A percentile compares a stretch with the other conserved stretches of the same genome.
Evolutionary conservation across 2,888 invertebrate species (phyloP).

Genomic region (Cataglyphis rosenhaueri): DNA sequence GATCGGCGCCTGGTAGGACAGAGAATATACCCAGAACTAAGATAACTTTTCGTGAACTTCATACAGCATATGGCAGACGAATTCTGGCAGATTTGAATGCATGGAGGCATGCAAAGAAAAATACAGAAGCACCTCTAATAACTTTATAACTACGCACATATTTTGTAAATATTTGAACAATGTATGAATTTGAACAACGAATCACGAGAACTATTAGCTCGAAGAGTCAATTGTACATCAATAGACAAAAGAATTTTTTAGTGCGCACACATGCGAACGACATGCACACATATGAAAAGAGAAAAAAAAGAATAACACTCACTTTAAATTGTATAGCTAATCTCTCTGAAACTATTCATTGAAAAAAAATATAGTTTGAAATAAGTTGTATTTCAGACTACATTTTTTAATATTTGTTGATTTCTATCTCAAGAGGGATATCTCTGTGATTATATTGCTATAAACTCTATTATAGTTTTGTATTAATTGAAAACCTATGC

Average conservation of each 20-base stretch:
- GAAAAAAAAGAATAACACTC: neutral
- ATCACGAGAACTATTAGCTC: neutral
- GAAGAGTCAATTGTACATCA: neutral
- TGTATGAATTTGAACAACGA: neutral
- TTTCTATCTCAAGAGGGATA: neutral
- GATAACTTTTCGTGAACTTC: conserved; percentile 90
- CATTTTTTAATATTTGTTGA: neutral
- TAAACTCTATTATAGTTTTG: neutral
- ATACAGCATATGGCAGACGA: conserved; percentile 89
- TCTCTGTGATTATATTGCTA: neutral
- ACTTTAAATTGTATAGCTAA: neutral
- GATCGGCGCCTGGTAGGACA: conserved; percentile 86
- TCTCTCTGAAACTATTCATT: neutral
- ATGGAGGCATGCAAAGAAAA: conserved; percentile 88
- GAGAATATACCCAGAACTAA: conserved; percentile 86
- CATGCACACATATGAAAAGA: neutral
- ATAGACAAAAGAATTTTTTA: neutral
- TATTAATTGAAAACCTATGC: neutral
- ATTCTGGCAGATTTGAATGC: conserved; percentile 89
- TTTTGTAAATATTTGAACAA: conserved; percentile 59
- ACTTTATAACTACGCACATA: conserved; percentile 82
- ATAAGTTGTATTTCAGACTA: neutral
- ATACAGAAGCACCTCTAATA: conserved; percentile 85
- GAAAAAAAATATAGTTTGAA: neutral
- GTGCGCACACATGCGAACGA: neutral